A percentile compares a stretch with the other conserved stretches of the same genome.
These are phyloP conservation scores for Pocillopora damicornis DNA, from an alignment of 64 coral and sea anemone genomes.

Conservation along the genomic window DNA sequence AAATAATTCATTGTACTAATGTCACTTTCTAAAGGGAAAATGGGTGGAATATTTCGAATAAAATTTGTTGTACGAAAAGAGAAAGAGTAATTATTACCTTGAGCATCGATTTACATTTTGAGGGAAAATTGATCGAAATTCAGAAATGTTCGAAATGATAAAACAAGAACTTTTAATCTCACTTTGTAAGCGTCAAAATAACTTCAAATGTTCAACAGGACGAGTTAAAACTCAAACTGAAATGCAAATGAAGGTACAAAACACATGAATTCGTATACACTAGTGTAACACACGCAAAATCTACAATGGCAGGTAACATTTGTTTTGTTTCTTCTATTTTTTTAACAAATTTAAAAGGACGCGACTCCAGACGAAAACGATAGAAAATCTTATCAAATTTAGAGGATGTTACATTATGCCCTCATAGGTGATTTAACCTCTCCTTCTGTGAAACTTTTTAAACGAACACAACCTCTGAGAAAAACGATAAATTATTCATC, in stretches of 20 bases:
- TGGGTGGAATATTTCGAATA: neutral
- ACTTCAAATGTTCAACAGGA: neutral
- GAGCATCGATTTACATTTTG: neutral
- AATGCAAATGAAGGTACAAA: neutral
- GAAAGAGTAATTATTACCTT: neutral
- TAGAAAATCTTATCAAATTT: neutral
- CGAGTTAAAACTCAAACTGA: neutral
- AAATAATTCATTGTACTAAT: neutral
- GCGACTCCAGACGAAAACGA: neutral
- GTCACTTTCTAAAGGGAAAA: constrained; percentile 9
- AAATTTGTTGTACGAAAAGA: neutral
- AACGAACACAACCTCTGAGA: constrained; percentile 6
- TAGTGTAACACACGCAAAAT: neutral
- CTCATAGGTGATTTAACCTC: neutral
- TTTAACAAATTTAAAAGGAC: neutral
- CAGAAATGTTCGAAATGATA: neutral
- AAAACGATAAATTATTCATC: constrained; percentile 29
- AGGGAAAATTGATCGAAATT: neutral
- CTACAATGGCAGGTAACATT: neutral
- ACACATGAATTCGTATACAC: neutral
- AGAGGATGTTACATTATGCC: neutral
- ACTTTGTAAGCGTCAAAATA: neutral
- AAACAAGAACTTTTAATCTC: neutral
- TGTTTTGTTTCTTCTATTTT: neutral
- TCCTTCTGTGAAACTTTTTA: neutral